These are phyloP conservation scores for Choloepus didactylus DNA, from an alignment of 2,797 vertebrate species.

Conservation along the genomic window DNA sequence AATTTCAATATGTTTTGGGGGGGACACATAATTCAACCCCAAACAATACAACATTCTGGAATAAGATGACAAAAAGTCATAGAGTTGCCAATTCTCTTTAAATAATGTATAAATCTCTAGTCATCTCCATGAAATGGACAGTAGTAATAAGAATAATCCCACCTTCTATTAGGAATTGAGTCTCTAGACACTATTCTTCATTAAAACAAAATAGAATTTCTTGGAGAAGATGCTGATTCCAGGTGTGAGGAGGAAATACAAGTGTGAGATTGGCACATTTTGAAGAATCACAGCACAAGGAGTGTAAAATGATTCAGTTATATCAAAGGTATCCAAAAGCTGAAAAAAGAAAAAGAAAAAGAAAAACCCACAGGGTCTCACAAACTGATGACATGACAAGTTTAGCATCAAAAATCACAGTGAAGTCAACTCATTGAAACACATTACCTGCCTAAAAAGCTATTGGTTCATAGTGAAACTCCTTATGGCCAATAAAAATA, in stretches of 20 bases:
- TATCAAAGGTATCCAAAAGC: neutral
- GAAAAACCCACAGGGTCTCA: no score
- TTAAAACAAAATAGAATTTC: neutral
- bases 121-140: neutral
- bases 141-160: neutral
- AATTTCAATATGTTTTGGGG: no score
- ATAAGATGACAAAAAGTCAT: neutral
- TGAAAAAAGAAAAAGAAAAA: neutral
- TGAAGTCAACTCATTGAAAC: no score
- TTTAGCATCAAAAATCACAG: no score
- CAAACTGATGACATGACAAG: no score
- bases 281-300: neutral
- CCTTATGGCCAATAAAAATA: neutral
- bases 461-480: neutral
- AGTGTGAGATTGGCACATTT: neutral
- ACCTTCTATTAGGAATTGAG: neutral
- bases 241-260: neutral
- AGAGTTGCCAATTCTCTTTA: no score
- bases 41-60: neutral
- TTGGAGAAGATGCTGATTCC: neutral
- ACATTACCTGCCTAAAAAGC: neutral
- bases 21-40: no score
- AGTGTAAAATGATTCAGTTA: neutral
- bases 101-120: neutral
- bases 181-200: neutral